Evolutionary conservation across 2,113 vertebrate species (phyloP).

Genomic region (Petrocephalus zakoni): DNA sequence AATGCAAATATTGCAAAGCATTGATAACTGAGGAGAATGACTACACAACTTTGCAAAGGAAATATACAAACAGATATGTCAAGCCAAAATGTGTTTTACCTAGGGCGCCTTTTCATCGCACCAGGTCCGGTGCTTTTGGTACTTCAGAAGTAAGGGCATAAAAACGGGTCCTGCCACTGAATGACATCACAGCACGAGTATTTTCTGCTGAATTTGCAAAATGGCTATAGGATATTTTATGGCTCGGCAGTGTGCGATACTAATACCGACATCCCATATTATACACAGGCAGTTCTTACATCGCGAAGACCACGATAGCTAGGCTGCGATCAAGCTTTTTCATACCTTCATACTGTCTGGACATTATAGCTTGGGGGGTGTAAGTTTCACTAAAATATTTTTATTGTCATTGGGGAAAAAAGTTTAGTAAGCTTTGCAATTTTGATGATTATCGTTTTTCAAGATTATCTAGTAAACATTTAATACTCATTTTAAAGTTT

Average conservation of each 20-base stretch:
- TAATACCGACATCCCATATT: neutral
- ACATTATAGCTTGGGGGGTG: neutral
- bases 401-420: neutral
- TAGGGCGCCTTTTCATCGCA: neutral
- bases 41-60: neutral
- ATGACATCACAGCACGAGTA: neutral
- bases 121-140: neutral
- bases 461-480: neutral
- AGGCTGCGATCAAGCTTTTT: neutral
- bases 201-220: neutral
- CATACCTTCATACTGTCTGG: neutral
- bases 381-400: neutral
- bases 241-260: neutral
- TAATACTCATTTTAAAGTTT: neutral
- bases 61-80: neutral
- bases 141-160: neutral
- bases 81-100: neutral
- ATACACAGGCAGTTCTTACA: neutral
- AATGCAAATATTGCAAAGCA: neutral
- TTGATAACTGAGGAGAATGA: neutral
- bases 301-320: neutral
- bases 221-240: neutral
- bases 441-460: neutral
- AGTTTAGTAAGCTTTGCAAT: neutral
- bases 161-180: neutral